Evolutionary conservation across 2,797 vertebrate genomes (phyloP).

Genomic region (Pitangus sulphuratus): DNA sequence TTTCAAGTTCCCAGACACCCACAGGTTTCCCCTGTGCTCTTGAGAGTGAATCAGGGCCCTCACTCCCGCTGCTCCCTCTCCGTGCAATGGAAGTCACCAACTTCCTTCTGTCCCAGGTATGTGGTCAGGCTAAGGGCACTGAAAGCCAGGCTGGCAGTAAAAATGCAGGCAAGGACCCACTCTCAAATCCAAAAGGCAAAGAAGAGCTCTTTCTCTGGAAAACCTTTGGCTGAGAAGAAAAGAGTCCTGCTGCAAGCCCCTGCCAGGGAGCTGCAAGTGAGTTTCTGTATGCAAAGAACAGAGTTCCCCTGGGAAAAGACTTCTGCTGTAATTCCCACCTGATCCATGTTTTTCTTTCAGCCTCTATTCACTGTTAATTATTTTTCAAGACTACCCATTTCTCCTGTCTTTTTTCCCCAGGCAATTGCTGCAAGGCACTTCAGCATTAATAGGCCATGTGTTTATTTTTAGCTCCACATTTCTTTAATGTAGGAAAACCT

Average conservation of each 20-base stretch:
- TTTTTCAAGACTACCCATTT: constrained; percentile 8
- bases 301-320: background rate
- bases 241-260: background rate
- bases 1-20: background rate
- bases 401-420: constrained; percentile 11
- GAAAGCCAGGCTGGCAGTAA: background rate
- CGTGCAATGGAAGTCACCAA: accelerated
- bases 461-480: constrained; percentile 24
- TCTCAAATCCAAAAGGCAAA: background rate
- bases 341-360: background rate
- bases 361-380: constrained; percentile 36
- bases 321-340: constrained; percentile 18
- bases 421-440: constrained; percentile 5
- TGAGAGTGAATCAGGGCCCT: background rate
- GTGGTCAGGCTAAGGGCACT: background rate
- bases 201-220: background rate
- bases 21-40: background rate
- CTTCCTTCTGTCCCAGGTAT: background rate
- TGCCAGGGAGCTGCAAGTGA: background rate
- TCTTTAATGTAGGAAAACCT: background rate
- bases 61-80: background rate
- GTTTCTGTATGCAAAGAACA: background rate
- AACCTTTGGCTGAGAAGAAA: background rate
- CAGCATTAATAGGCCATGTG: background rate
- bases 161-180: background rate